Base-by-base conservation (phyloP, 2,888 invertebrate genomes). In the Schizotus pectinicornis region DNA sequence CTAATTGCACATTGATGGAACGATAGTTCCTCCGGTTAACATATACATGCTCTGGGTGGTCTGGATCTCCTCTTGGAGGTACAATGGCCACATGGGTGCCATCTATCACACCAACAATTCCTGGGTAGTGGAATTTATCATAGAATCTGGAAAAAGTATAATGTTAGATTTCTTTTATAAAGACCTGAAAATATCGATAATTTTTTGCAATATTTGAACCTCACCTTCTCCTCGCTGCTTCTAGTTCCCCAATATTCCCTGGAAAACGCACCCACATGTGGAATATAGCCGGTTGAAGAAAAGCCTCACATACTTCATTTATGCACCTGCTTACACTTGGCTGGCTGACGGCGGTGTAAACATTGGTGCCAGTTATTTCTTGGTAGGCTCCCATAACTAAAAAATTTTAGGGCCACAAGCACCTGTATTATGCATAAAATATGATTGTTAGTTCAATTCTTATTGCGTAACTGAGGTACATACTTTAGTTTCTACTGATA, bases 221-320 rank as follows among this genome's bases (percentile, higher is more conserved):
- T n/a, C n/a, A n/a, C n/a, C n/a, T n/a, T n/a, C n/a, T n/a, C n/a
- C n/a, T n/a, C n/a, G n/a, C n/a, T n/a, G n/a, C n/a, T n/a, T n/a
- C 37, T 31, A 62, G 12, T 41, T 60, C 48, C 13, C 32, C 35
- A 1, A 61, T 34, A 47, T 53, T 62, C 47, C 39, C 9, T 9
- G 62, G 59, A 50, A 64, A 64, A 11, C 38, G 42, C 14, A 62
- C 58, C 62, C 58, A 64, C 22, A 33, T 6, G 43, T 61, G 59
- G 22, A 61, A 49, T 34, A 62, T 53, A 37, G 45, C 38, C 9
- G 51, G 50, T 14, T 52, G 12, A 9, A 47, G 59, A 39, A 64
- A 48, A 1, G 54, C 61, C 33, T 11, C n/a, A 8, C 37, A 37
- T 8, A 62, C 53, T 50, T 64, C 60, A 43, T 34, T 56, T 14